Evolutionary conservation across 2,113 vertebrate genomes (phyloP), one percentile per base, ranked within the genome.

Genomic region (Phalacrocorax aristotelis): DNA sequence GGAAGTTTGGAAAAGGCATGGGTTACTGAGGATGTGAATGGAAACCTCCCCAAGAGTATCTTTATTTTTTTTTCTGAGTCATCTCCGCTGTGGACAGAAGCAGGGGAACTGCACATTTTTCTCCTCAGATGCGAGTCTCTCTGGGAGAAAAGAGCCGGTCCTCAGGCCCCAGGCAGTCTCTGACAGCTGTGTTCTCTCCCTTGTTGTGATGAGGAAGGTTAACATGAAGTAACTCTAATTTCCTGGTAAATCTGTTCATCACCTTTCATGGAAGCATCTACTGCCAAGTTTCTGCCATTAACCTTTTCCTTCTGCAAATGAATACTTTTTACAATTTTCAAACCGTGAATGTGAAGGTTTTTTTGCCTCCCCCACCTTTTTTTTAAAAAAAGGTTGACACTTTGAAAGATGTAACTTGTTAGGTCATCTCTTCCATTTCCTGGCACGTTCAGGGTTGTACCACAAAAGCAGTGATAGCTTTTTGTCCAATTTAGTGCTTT

Each of bases 361-460:
- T 32, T 29, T 15, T 6, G 14, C 42, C 14, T 15, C 42, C 42
- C 42, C 1, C 13, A 10, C 13, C 14, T 17, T 13, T 34, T 40
- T n/a, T 51, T 3, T 2, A 17, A 71, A 75, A 52, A 8, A 51
- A 48, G 22, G 18, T 54, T 71, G 30, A 89, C 27, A 17, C 10
- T 89, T 83, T 55, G 48, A 66, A 66, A 84, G 61, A 75, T 8
- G 3, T 60, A 51, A 75, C 42, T 64, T 74, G 6, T 82, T 89
- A 83, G 62, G n/a, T 94, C 91, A 83, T 91, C 57, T 88, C 64
- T 96, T 62, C 81, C 60, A 57, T 82, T 71, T 92, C 19, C 22
- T 91, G 75, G 13, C 65, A 77, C 6, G 1, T 48, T 70, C 29
- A 38, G 29, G 21, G 11, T 26, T 71, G 65, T 62, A 69, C 38